Base-by-base conservation (phyloP, 2,888 invertebrate species). In the Acheta domesticus region DNA sequence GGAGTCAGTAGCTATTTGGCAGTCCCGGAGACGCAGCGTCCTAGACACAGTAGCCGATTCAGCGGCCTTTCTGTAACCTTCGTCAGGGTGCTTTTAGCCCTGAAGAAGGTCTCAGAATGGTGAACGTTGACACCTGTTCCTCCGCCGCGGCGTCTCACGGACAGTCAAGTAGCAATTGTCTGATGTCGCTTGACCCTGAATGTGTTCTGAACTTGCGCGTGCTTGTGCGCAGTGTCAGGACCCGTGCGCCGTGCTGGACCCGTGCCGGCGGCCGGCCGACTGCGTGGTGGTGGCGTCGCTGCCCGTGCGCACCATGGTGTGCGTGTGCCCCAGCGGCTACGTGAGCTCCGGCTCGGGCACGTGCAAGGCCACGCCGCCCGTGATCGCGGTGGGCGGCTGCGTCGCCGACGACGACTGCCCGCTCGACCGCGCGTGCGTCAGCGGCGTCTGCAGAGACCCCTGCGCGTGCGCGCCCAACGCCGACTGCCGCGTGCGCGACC, bases 251-350 rank as follows among this genome's bases (percentile, higher is more conserved):
- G 90, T 91, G 12, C 88, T 96, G 78, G 91, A 92, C 83, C 96
- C 96, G 3, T 97, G 97, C 85, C 90, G 91, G 76, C 89, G 90
- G 79, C 95, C 96, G 62, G 92, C 96, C 0, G 91, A 91, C 82
- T 96, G 96, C 85, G 91, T 92, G 86, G 95, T 96, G 0, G 91
- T 94, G 48, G 91, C 93, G 1, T 94, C 96, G 8, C 86, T 93
- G 48, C 96, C 96, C 0, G 93, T 96, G 11, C 90, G 96, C 82
- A 96, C 96, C 1, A 95, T 96, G 94, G 91, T 95, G 73, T 97
- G 96, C 85, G 91, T 95, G 4, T 97, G 97, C 84, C 95, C 96
- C 48, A 93, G 94, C 78, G 96, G 96, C 21, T 96, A 95, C 84
- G 91, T 95, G 5, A 95, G 94, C 86, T 93, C 92, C 82, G 96